These are phyloP conservation scores for Patiria miniata DNA, from an alignment of 35 echinoderm and acorn worm species.

Conservation along the genomic window DNA sequence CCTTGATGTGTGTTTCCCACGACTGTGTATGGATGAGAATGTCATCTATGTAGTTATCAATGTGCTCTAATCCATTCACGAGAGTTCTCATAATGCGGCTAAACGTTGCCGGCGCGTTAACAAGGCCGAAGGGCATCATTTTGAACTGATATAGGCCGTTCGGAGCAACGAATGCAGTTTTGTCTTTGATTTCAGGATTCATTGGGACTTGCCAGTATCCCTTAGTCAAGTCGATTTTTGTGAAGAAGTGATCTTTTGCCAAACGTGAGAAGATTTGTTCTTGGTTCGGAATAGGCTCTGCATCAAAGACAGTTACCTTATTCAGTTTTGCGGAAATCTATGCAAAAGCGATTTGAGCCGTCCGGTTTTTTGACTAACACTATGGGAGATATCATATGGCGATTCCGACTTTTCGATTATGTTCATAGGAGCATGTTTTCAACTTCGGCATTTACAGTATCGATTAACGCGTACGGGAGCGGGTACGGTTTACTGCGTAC, in stretches of 20 bases:
- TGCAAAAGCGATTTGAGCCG: conserved; percentile 43
- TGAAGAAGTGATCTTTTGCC: conserved; percentile 51
- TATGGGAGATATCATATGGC: conserved; percentile 49
- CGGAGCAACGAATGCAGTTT: conserved; percentile 49
- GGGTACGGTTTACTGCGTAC: too few species aligned
- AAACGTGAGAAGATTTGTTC: conserved; percentile 59
- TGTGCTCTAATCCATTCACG: conserved; percentile 29
- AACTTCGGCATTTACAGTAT: too few species aligned
- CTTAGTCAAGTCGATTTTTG: conserved; percentile 54
- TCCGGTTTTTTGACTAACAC: conserved; percentile 48
- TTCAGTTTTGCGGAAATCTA: conserved; percentile 53
- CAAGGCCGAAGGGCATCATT: conserved; percentile 37
- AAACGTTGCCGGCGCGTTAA: conserved; percentile 57
- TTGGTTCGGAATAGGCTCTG: conserved; percentile 59
- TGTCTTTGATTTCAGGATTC: too few species aligned
- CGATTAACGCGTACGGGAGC: too few species aligned
- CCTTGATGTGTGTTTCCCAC: conserved; percentile 38
- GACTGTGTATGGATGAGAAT: too few species aligned
- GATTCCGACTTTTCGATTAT: conserved; percentile 50
- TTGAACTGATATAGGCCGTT: conserved; percentile 49
- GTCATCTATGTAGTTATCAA: conserved; percentile 46
- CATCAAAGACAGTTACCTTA: conserved; percentile 36
- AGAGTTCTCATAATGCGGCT: conserved; percentile 57
- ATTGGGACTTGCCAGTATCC: too few species aligned
- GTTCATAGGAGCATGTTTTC: conserved; percentile 37